Evolutionary conservation across 2,888 invertebrate species (phyloP).

Genomic region (Ormyrus labotus): DNA sequence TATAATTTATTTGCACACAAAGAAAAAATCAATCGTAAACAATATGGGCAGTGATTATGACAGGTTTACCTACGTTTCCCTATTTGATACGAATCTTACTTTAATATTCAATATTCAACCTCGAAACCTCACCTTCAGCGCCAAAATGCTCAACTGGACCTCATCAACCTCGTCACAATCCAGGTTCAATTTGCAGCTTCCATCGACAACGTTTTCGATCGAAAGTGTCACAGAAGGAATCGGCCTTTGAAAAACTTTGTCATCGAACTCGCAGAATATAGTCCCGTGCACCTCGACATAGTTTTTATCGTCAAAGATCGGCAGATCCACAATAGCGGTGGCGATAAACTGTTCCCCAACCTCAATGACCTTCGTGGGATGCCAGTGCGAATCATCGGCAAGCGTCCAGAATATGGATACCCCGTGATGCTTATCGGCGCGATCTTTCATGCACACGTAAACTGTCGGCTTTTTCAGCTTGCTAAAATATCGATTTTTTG

Average conservation of each 20-base stretch:
- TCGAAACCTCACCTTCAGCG: constrained; percentile 60
- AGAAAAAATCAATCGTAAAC: no score
- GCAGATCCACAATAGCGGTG: constrained; percentile 66
- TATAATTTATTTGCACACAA: no score
- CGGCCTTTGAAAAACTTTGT: constrained; percentile 64
- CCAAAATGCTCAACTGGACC: constrained; percentile 58
- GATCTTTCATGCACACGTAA: constrained; percentile 59
- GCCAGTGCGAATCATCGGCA: constrained; percentile 60
- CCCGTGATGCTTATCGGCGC: constrained; percentile 53
- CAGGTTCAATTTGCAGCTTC: constrained; percentile 53
- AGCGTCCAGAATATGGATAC: constrained; percentile 66
- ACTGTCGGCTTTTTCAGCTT: constrained; percentile 60
- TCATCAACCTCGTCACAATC: constrained; percentile 54
- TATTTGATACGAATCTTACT: no score
- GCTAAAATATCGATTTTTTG: constrained; percentile 57
- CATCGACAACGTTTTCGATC: constrained; percentile 60
- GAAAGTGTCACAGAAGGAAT: constrained; percentile 61
- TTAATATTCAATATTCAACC: no score
- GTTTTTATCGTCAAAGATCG: constrained; percentile 62
- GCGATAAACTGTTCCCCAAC: constrained; percentile 60
- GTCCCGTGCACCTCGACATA: constrained; percentile 62
- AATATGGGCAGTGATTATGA: no score
- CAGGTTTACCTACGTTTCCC: no score
- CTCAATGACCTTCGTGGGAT: constrained; percentile 59
- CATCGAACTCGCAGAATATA: constrained; percentile 65